These are phyloP conservation scores for Frieseomelitta varia DNA, from an alignment of 1,140 invertebrate species.

Conservation along the genomic window DNA sequence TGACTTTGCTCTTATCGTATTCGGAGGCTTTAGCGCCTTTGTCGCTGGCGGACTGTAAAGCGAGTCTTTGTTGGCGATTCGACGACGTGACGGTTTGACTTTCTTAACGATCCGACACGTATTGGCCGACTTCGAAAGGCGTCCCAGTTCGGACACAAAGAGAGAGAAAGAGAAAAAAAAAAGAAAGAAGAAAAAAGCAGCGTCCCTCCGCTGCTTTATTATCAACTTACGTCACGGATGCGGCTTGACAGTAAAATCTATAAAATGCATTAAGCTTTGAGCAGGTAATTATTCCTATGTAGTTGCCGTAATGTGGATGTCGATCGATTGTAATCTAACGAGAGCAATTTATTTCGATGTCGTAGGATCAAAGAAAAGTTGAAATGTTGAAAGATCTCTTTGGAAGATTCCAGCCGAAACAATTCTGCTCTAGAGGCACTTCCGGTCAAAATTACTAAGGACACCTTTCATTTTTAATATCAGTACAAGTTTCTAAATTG, in stretches of 20 bases:
- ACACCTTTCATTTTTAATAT: too few relatives aligned
- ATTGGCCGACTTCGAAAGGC: constrained; percentile 18
- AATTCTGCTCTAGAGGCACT: too few relatives aligned
- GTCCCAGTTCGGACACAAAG: constrained; percentile 14
- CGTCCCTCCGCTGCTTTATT: background rate
- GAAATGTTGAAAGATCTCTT: background rate
- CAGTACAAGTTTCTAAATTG: too few relatives aligned
- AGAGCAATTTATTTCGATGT: constrained; percentile 5
- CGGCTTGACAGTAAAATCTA: constrained; percentile 21
- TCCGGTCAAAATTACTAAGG: too few relatives aligned
- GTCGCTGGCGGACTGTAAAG: background rate
- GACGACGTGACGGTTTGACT: background rate
- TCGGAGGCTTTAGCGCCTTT: background rate
- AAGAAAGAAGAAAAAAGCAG: background rate
- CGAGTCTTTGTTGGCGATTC: background rate
- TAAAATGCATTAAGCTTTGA: constrained; percentile 9
- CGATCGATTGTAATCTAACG: background rate
- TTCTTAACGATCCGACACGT: background rate
- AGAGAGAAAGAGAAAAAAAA: background rate
- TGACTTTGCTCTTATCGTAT: background rate
- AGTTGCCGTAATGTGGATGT: background rate
- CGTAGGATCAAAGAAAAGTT: background rate
- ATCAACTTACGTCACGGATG: background rate
- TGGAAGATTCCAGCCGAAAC: too few relatives aligned
- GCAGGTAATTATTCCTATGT: background rate